A percentile compares a stretch with the other conserved stretches of the same genome.
These are phyloP conservation scores for Eupelmus urozonus DNA, from an alignment of 2,888 invertebrate species.

Conservation along the genomic window DNA sequence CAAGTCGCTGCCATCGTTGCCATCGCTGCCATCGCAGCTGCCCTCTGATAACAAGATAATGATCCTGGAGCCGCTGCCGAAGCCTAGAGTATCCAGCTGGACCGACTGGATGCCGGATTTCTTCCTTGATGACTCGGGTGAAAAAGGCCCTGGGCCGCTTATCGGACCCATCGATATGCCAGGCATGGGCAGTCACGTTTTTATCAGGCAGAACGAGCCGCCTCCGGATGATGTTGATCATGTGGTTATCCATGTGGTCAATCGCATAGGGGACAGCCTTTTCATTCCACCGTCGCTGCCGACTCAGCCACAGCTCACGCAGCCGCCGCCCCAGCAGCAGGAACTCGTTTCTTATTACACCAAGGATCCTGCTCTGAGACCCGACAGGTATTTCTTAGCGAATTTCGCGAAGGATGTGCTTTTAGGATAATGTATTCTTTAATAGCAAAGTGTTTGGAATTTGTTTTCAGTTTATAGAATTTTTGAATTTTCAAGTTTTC, in stretches of 20 bases:
- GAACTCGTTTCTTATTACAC: too few species aligned
- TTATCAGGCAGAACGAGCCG: conserved; percentile 64
- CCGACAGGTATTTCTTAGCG: too few species aligned
- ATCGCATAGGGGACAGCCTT: conserved; percentile 8
- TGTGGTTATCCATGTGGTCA: conserved; percentile 65
- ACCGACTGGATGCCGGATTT: conserved; percentile 62
- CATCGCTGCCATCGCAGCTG: background rate
- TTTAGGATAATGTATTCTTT: too few species aligned
- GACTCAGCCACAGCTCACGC: too few species aligned
- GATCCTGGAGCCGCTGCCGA: conserved; percentile 64
- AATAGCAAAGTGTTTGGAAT: too few species aligned
- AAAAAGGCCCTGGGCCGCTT: conserved; percentile 60
- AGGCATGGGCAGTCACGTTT: conserved; percentile 66
- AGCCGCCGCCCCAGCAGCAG: too few species aligned
- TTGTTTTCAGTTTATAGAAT: too few species aligned
- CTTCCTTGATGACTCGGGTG: conserved; percentile 61
- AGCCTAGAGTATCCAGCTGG: conserved; percentile 31
- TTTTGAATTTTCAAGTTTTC: too few species aligned
- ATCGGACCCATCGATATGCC: conserved; percentile 69
- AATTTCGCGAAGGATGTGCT: too few species aligned
- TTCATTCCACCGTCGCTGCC: too few species aligned
- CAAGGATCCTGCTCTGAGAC: too few species aligned
- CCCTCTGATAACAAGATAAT: conserved; percentile 33
- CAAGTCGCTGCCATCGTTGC: background rate
- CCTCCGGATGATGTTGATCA: conserved; percentile 61